Evolutionary conservation across 2,113 vertebrate genomes (phyloP), one percentile per base, ranked within the genome.

Genomic region (Cygnus atratus): DNA sequence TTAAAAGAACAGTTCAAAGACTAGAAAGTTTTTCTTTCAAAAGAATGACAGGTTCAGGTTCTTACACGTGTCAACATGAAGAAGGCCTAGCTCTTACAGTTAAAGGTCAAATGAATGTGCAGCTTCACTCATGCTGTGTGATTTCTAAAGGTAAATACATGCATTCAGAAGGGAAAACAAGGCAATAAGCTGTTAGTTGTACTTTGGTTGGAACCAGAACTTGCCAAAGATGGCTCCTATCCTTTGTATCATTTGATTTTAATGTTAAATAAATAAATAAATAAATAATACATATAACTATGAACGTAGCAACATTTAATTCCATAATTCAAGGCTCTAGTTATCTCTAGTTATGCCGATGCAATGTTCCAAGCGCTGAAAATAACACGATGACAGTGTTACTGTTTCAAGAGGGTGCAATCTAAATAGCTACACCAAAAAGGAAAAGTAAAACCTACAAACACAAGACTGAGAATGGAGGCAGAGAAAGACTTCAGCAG

Each of bases 171-270:
- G 11, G 12, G n/a, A 75, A 82, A 61, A 65, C 12, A 7, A 90
- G 21, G 22, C 9, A 46, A 31, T 31, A 59, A 62, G 3, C 1
- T 17, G 14, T 33, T 44, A 71, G 7, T 9, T 43, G 2, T 29
- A 37, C 9, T 58, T 54, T 16, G 19, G 7, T 12, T 71, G 10
- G 39, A 94, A 89, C 13, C 7, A 82, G 43, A 76, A 73, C 24
- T 79, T 90, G 14, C 20, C 72, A 83, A 70, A 39, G 29, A 52
- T 20, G 10, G 10, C 6, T 92, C 5, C 24, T 58, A 10, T 37
- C 29, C 9, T 33, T 33, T 0, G 0, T 8, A 21, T 68, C 5
- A 68, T 72, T 57, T 65, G 43, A 68, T 61, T 72, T 43, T 11
- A 8, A 24, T 11, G 2, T 46, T 20, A 50, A 50, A 50, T 54